Percentiles rank a stretch among this genome's conserved stretches.
Evolutionary conservation across 2,888 invertebrate genomes (phyloP).

Genomic region (Sarcophaga carnaria): DNA sequence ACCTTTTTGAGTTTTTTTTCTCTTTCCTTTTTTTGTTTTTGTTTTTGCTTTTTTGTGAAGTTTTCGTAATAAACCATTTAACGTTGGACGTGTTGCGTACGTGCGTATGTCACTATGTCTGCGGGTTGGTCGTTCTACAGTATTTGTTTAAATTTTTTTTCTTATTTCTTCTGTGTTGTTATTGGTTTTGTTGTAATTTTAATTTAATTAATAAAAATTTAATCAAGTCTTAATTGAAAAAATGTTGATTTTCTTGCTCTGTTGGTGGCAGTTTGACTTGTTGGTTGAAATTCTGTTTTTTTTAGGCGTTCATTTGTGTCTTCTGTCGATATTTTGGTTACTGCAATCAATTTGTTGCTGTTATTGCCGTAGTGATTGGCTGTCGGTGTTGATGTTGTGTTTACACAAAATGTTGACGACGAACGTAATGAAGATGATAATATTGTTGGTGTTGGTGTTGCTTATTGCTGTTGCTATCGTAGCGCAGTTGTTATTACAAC

Average conservation of each 20-base stretch:
- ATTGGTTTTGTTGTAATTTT: conserved; percentile 41
- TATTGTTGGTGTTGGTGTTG: neutral
- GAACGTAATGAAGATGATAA: neutral
- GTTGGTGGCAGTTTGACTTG: conserved; percentile 63
- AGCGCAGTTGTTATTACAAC: conserved; percentile 16
- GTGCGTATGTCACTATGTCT: conserved; percentile 1
- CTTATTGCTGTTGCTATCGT: conserved; percentile 6
- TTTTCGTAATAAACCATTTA: conserved; percentile 22
- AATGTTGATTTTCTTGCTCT: conserved; percentile 64
- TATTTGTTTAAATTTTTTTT: neutral
- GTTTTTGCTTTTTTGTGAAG: neutral
- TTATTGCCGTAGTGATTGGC: conserved; percentile 27
- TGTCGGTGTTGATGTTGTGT: conserved; percentile 28
- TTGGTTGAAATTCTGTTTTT: conserved; percentile 16
- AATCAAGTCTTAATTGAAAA: conserved; percentile 68
- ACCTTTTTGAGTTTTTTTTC: neutral
- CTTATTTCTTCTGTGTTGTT: neutral
- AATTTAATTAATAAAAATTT: conserved; percentile 67
- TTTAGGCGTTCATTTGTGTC: neutral
- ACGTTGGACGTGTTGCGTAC: neutral
- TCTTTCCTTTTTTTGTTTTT: neutral
- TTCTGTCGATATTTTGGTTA: neutral
- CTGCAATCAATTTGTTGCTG: conserved; percentile 2
- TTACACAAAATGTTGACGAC: conserved; percentile 5
- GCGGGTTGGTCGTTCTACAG: neutral